phyloP scores from a whole-genome alignment of 2,113 vertebrate species.

The Brevimyrus niger region DNA sequence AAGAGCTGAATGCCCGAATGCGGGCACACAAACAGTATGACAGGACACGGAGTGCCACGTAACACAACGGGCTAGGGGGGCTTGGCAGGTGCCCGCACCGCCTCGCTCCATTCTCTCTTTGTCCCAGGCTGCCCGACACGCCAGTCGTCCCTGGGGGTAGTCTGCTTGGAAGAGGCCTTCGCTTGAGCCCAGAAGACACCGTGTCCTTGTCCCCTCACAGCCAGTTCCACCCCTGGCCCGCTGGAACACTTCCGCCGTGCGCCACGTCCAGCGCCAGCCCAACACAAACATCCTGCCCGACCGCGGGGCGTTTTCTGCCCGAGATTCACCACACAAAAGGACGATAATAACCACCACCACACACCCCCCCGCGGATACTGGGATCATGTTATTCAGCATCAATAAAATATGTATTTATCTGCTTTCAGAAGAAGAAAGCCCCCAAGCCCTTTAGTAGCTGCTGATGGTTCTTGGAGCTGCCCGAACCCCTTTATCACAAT shows the following conservation, averaged over 20 bases:
- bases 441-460: constrained; percentile 24
- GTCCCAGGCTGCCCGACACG: neutral
- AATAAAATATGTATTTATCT: constrained; percentile 27
- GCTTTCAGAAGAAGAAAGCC: constrained; percentile 17
- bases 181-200: neutral
- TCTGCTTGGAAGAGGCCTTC: neutral
- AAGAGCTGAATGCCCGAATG: neutral
- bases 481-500: constrained; percentile 26
- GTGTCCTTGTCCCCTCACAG: neutral
- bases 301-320: constrained; percentile 16
- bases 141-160: neutral
- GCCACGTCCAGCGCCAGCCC: constrained; percentile 8
- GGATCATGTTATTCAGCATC: constrained; percentile 16
- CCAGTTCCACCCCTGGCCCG: neutral
- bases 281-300: constrained; percentile 7
- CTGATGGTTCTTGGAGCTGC: constrained; percentile 14
- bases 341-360: constrained; percentile 24
- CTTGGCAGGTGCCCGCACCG: neutral
- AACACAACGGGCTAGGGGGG: neutral
- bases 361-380: neutral
- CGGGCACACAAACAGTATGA: neutral
- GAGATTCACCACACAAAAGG: constrained; percentile 19
- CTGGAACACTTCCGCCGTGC: neutral
- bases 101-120: neutral
- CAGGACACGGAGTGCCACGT: neutral